phyloP scores from a whole-genome alignment of 2,797 vertebrate species.

The Lerista edwardsae region DNA sequence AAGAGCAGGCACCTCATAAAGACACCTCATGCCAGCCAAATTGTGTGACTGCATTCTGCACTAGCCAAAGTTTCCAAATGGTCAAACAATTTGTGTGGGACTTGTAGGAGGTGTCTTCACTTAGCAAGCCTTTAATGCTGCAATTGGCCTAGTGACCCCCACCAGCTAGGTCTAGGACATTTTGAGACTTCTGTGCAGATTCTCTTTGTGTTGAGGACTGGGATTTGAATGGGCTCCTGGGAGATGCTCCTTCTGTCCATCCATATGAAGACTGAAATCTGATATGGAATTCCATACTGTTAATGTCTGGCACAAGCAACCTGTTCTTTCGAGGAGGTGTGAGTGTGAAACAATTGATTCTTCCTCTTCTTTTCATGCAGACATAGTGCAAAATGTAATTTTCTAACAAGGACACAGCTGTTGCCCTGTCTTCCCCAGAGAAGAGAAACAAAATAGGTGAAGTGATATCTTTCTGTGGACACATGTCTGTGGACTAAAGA shows the following conservation, averaged over 20 bases:
- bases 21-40: too few species aligned
- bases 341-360: conserved; percentile 1
- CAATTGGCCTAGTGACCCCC: neutral
- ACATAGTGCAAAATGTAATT: conserved; percentile 18
- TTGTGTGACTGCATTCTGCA: too few species aligned
- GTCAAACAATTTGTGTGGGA: neutral
- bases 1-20: too few species aligned
- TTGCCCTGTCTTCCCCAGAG: neutral
- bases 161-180: neutral
- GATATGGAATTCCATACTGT: conserved; percentile 13
- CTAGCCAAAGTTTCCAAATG: too few species aligned
- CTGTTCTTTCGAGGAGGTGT: neutral
- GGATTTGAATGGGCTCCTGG: neutral
- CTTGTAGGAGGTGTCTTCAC: neutral
- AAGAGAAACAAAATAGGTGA: conserved; percentile 12
- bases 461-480: conserved; percentile 10
- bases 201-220: neutral
- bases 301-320: conserved; percentile 3
- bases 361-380: neutral
- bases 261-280: neutral
- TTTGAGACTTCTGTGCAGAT: neutral
- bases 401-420: conserved; percentile 14
- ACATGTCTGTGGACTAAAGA: conserved; percentile 4
- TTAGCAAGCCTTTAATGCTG: neutral
- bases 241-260: conserved; percentile 1